A percentile compares a stretch with the other conserved stretches of the same genome.
Evolutionary conservation across 2,797 vertebrate species (phyloP).

Genomic region (Periparus ater): DNA sequence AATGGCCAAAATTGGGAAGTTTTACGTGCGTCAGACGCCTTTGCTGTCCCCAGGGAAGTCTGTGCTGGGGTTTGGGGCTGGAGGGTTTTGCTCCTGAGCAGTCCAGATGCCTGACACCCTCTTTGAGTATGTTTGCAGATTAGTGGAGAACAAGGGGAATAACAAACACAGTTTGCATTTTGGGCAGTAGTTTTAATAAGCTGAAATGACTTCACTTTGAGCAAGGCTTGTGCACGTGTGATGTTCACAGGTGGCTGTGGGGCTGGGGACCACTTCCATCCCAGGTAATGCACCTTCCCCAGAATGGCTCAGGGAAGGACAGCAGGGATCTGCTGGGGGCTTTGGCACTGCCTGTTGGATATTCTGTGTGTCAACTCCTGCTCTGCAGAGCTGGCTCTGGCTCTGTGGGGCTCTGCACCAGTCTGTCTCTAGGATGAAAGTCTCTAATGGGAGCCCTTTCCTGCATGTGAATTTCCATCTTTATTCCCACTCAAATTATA

Average conservation of each 20-base stretch:
- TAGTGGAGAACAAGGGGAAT: not conserved
- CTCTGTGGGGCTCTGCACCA: not conserved
- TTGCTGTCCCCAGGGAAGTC: not conserved
- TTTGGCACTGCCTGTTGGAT: not conserved
- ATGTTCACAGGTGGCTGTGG: not conserved
- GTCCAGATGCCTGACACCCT: not conserved
- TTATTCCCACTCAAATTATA: not conserved
- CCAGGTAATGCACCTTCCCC: not conserved
- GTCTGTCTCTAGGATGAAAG: not conserved
- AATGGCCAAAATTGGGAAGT: not conserved
- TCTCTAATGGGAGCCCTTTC: not conserved
- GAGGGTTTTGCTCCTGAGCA: not conserved
- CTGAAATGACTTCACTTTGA: not conserved
- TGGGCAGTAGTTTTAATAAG: not conserved
- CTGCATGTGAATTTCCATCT: not conserved
- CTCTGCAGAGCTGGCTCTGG: not conserved
- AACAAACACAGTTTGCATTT: not conserved
- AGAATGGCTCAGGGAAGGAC: not conserved
- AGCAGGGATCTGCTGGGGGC: not conserved
- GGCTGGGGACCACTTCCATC: not conserved
- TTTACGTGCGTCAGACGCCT: not conserved
- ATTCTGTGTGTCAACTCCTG: accelerated
- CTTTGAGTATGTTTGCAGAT: not conserved
- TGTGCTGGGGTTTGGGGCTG: not conserved
- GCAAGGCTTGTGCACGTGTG: not conserved